phyloP scores from a whole-genome alignment of 2,888 invertebrate genomes.

The Drosophila hawaiiensis region DNA sequence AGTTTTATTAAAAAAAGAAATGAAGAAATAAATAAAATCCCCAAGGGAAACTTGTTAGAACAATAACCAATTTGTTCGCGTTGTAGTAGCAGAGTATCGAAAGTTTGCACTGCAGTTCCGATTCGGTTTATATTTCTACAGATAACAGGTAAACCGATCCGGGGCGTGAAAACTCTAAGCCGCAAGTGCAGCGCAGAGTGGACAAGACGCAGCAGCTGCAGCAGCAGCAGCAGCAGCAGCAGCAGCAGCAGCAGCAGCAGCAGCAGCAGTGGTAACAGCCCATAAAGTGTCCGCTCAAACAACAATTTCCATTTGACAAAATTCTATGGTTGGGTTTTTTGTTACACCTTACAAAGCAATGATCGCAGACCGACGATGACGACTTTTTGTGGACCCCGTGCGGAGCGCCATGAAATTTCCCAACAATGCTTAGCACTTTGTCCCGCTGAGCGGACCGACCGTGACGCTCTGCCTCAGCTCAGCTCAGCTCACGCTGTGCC shows the following conservation, averaged over 20 bases:
- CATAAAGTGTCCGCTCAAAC: conserved; percentile 50
- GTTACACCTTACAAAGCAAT: conserved; percentile 80
- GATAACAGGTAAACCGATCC: conserved; percentile 33
- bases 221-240: background rate
- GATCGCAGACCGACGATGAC: conserved; percentile 37
- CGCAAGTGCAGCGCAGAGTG: conserved; percentile 38
- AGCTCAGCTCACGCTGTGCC: conserved; percentile 63
- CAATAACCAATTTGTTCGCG: background rate
- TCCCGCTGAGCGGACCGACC: conserved; percentile 73
- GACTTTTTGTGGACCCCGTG: conserved; percentile 55
- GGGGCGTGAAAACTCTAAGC: conserved; percentile 66
- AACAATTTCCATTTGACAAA: conserved; percentile 77
- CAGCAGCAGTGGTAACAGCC: conserved; percentile 29
- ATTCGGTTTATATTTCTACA: background rate
- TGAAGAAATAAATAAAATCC: background rate
- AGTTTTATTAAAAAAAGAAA: background rate
- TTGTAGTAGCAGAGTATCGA: background rate
- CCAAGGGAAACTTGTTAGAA: background rate
- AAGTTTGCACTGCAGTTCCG: conserved; percentile 13
- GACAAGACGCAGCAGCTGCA: conserved; percentile 6
- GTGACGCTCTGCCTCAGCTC: conserved; percentile 63
- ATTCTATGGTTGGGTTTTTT: conserved; percentile 70
- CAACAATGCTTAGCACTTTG: conserved; percentile 75
- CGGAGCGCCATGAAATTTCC: conserved; percentile 77
- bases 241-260: background rate